Percentiles rank a stretch among this genome's conserved stretches.
phyloP scores from a whole-genome alignment of 2,113 vertebrate species.

The Antechinus flavipes region DNA sequence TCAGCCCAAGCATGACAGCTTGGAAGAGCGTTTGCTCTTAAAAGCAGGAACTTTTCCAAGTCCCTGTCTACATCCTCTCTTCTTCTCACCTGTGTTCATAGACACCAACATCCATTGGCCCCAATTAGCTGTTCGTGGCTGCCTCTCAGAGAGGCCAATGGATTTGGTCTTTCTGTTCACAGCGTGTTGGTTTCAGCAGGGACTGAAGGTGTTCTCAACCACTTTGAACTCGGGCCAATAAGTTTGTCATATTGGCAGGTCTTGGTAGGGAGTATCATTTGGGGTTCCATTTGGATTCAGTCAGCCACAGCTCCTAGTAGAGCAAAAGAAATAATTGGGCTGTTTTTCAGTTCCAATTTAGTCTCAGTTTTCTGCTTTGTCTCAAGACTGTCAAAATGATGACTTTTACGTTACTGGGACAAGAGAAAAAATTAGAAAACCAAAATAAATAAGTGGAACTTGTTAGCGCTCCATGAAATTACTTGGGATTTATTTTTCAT shows the following conservation, averaged over 20 bases:
- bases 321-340: neutral
- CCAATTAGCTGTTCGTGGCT: neutral
- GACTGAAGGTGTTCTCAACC: neutral
- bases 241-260: neutral
- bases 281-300: neutral
- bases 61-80: neutral
- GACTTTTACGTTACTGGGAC: neutral
- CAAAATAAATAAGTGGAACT: neutral
- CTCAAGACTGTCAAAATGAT: neutral
- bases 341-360: neutral
- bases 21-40: neutral
- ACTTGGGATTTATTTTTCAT: neutral
- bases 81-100: neutral
- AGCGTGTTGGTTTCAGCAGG: neutral
- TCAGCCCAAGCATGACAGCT: neutral
- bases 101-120: neutral
- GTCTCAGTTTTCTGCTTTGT: neutral
- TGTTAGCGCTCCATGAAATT: neutral
- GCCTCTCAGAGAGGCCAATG: neutral
- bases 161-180: neutral
- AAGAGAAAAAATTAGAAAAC: neutral
- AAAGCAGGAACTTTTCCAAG: conserved; percentile 5
- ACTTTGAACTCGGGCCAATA: neutral
- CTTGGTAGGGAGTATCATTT: neutral
- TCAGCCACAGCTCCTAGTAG: neutral